Conservation (phyloP, 2,797 vertebrate genomes). For the Poecilia gillii region DNA sequence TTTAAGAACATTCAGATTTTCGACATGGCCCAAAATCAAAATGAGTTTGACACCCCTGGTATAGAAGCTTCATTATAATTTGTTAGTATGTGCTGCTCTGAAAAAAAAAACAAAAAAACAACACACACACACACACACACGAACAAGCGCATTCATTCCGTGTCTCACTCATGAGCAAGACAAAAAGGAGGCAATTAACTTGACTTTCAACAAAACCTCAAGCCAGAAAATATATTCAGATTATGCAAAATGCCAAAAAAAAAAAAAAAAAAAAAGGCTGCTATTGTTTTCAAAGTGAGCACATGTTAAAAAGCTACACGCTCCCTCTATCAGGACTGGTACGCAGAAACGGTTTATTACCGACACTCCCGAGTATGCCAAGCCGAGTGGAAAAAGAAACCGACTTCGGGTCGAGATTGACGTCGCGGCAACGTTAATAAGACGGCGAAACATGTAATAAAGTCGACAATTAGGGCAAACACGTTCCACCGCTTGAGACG, state of each 20-base stretch:
- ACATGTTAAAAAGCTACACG: slow-evolving; percentile 80
- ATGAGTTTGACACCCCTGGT: neutral
- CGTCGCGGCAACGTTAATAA: slow-evolving; percentile 74
- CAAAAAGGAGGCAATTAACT: slow-evolving; percentile 85
- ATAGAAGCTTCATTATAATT: slow-evolving; percentile 37
- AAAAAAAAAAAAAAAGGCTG: neutral
- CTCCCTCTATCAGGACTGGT: slow-evolving; percentile 70
- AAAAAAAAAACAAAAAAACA: neutral
- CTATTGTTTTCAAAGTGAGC: slow-evolving; percentile 88
- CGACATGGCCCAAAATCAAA: too few species aligned
- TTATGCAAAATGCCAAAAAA: slow-evolving; percentile 83
- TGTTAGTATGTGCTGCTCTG: slow-evolving; percentile 29
- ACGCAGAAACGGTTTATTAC: slow-evolving; percentile 80
- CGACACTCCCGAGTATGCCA: slow-evolving; percentile 74
- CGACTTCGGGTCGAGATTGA: slow-evolving; percentile 68
- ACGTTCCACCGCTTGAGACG: slow-evolving; percentile 81
- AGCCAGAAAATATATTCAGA: slow-evolving; percentile 88
- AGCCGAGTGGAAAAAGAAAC: slow-evolving; percentile 82
- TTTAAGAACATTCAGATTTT: too few species aligned
- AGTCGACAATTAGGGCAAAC: slow-evolving; percentile 84
- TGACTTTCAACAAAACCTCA: slow-evolving; percentile 84
- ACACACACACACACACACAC: neutral
- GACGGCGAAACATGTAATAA: slow-evolving; percentile 83
- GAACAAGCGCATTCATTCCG: slow-evolving; percentile 33
- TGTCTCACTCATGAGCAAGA: slow-evolving; percentile 68